Conservation (phyloP, 1,140 invertebrate genomes). For the Neodiprion fabricii region DNA sequence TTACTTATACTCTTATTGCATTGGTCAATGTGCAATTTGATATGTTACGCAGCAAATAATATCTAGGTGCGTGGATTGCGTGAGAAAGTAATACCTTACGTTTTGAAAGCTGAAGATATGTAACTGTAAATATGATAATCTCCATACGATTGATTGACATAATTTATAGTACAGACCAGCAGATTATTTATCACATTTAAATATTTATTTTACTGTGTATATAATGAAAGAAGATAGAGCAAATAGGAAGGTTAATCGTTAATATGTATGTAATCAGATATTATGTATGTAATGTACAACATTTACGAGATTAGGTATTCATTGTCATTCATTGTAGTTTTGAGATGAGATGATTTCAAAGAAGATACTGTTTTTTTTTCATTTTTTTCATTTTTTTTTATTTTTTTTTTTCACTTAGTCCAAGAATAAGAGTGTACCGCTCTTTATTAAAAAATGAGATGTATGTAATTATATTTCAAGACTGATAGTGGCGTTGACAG, state of each 20-base stretch:
- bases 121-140: conserved; percentile 2
- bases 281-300: background rate
- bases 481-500: conserved; percentile 4
- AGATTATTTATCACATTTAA: conserved; percentile 34
- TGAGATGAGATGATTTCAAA: background rate
- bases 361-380: background rate
- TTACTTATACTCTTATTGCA: conserved; percentile 1
- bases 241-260: conserved; percentile 23
- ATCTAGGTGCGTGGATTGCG: background rate
- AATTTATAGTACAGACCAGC: background rate
- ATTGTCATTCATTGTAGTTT: background rate
- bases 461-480: conserved; percentile 6
- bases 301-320: background rate
- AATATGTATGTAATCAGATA: conserved; percentile 11
- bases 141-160: background rate
- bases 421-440: background rate
- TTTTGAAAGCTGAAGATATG: background rate
- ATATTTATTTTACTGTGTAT: conserved; percentile 58
- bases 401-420: background rate
- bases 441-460: background rate
- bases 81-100: background rate
- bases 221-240: conserved; percentile 31
- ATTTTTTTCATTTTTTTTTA: background rate
- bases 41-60: background rate
- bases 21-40: background rate